These are phyloP conservation scores for Ictidomys tridecemlineatus DNA, from an alignment of 2,113 vertebrate genomes.

Conservation along the genomic window DNA sequence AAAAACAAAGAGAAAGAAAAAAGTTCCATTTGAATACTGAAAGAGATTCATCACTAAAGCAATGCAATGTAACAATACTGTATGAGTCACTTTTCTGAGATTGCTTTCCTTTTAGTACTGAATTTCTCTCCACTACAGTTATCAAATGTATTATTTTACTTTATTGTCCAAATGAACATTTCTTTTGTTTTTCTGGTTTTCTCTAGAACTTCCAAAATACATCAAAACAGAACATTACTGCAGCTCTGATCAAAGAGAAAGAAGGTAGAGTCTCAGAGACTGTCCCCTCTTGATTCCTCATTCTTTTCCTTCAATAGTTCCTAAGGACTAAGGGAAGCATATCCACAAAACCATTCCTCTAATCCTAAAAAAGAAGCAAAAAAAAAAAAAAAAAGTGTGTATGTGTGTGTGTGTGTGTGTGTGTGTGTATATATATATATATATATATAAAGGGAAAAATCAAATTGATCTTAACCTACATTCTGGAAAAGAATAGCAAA, in stretches of 20 bases:
- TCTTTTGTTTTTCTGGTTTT: not conserved
- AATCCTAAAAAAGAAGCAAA: not conserved
- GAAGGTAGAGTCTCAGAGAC: not conserved
- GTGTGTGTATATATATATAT: too few species aligned
- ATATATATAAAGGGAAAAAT: not conserved
- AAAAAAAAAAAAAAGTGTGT: not conserved
- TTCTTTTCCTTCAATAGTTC: not conserved
- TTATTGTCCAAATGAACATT: not conserved
- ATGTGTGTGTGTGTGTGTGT: too few species aligned
- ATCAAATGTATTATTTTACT: not conserved
- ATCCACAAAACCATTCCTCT: not conserved
- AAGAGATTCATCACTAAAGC: not conserved
- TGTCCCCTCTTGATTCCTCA: not conserved
- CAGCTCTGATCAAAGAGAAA: not conserved
- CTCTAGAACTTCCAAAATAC: not conserved
- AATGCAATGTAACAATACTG: not conserved
- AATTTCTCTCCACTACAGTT: not conserved
- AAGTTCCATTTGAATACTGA: not conserved
- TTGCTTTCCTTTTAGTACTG: not conserved
- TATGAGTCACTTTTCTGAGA: not conserved
- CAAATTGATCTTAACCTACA: conserved; percentile 23
- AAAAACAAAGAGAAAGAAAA: not conserved
- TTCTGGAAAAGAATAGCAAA: conserved; percentile 40
- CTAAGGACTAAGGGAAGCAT: not conserved
- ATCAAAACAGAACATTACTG: not conserved